These are phyloP conservation scores for Creontiades dilutus DNA, from an alignment of 2,888 invertebrate species.

Conservation along the genomic window DNA sequence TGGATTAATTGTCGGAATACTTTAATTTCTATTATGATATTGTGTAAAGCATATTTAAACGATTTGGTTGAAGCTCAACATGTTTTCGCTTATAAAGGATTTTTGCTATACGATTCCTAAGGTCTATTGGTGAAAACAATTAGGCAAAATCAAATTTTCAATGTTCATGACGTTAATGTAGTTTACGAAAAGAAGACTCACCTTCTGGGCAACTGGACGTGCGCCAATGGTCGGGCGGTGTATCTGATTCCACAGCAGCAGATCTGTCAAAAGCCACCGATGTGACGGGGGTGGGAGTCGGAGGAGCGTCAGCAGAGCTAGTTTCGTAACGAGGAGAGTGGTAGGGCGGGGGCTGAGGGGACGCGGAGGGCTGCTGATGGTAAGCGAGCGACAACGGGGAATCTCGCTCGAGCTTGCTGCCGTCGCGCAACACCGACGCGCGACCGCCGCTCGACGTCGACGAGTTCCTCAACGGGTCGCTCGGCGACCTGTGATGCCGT, in stretches of 20 bases:
- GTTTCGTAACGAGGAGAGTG: conserved; percentile 79
- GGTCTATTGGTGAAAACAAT: too few relatives aligned
- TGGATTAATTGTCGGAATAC: too few relatives aligned
- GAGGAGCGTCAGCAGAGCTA: conserved; percentile 80
- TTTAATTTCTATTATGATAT: too few relatives aligned
- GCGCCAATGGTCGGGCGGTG: conserved; percentile 76
- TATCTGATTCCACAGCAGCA: conserved; percentile 77
- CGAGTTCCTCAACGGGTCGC: conserved; percentile 78
- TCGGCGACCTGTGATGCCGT: conserved; percentile 81
- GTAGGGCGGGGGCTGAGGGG: conserved; percentile 79
- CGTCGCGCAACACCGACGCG: conserved; percentile 85
- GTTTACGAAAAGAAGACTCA: conserved; percentile 74
- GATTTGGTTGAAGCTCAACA: too few relatives aligned
- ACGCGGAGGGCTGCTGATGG: conserved; percentile 75
- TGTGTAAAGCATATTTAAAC: too few relatives aligned
- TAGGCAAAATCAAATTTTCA: too few relatives aligned
- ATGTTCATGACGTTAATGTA: too few relatives aligned
- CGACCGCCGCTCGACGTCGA: conserved; percentile 81
- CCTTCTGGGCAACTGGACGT: conserved; percentile 80
- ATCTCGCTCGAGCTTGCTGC: conserved; percentile 78
- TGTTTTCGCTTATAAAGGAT: too few relatives aligned
- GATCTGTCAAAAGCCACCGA: conserved; percentile 80
- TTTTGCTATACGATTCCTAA: too few relatives aligned
- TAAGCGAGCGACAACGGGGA: conserved; percentile 76
- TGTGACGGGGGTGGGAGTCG: conserved; percentile 79